Evolutionary conservation across 2,113 vertebrate species (phyloP).

Genomic region (Equus quagga): DNA sequence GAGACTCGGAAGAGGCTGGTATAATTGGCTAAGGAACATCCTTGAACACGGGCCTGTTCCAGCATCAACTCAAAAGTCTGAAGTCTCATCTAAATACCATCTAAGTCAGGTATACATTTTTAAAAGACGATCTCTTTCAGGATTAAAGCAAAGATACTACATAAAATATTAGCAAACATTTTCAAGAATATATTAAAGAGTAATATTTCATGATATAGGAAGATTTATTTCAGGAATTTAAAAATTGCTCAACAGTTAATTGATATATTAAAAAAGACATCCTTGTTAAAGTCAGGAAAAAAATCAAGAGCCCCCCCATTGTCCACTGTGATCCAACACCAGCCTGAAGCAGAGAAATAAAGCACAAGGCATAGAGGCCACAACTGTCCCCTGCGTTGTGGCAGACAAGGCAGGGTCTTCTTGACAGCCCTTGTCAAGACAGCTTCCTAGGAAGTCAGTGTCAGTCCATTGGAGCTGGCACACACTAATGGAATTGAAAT

Average conservation of each 20-base stretch:
- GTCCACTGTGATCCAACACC: not conserved
- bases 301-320: too few species aligned
- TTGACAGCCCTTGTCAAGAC: not conserved
- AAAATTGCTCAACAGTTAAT: not conserved
- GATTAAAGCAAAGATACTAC: not conserved
- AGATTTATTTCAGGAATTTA: not conserved
- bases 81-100: not conserved
- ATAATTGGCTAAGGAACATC: not conserved
- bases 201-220: not conserved
- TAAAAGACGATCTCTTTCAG: not conserved
- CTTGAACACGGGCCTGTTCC: not conserved
- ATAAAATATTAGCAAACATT: not conserved
- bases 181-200: not conserved
- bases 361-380: not conserved
- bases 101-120: not conserved
- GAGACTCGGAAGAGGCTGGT: not conserved
- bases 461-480: not conserved
- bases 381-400: not conserved
- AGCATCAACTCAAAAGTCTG: not conserved
- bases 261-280: not conserved
- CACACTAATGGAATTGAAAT: not conserved
- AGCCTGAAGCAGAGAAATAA: not conserved
- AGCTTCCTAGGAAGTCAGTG: not conserved
- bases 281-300: not conserved
- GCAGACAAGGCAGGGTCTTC: not conserved